These are phyloP conservation scores for Malacoraja senta DNA, from an alignment of 2,797 vertebrate genomes.

Conservation along the genomic window DNA sequence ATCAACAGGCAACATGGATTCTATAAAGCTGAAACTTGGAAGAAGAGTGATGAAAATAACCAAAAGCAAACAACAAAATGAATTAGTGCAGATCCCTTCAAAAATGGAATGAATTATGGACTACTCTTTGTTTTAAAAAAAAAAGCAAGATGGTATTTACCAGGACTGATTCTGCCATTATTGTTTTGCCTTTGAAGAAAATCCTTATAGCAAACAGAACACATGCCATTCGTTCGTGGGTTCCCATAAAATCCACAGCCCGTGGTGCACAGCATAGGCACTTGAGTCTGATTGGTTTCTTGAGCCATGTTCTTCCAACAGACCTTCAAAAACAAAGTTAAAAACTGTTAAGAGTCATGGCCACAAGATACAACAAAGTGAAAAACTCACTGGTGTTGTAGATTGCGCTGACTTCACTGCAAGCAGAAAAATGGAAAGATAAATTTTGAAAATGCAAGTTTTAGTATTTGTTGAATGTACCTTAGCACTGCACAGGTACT, in stretches of 20 bases:
- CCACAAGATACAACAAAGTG: neutral
- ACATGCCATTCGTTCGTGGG: slow-evolving; percentile 78
- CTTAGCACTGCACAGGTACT: neutral
- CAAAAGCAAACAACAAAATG: neutral
- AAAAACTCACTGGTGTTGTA: neutral
- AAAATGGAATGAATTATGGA: neutral
- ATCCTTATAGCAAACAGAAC: slow-evolving; percentile 82
- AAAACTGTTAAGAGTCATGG: neutral
- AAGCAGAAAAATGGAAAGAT: neutral
- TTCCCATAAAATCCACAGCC: slow-evolving; percentile 83
- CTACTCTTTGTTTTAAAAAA: neutral
- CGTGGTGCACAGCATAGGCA: slow-evolving; percentile 76
- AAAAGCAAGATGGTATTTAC: slow-evolving; percentile 53
- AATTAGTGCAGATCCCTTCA: neutral
- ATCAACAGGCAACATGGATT: neutral
- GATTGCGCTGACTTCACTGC: neutral
- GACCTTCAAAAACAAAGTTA: slow-evolving; percentile 15
- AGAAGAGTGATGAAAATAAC: neutral
- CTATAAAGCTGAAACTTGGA: neutral
- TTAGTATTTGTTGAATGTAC: neutral
- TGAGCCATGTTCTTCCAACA: slow-evolving; percentile 73
- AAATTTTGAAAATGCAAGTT: neutral
- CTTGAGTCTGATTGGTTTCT: slow-evolving; percentile 80
- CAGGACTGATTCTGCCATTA: slow-evolving; percentile 70
- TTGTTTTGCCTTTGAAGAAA: slow-evolving; percentile 76